Conservation (phyloP, 35 echinoderm and acorn worm species). For the Heliocidaris tuberculata region DNA sequence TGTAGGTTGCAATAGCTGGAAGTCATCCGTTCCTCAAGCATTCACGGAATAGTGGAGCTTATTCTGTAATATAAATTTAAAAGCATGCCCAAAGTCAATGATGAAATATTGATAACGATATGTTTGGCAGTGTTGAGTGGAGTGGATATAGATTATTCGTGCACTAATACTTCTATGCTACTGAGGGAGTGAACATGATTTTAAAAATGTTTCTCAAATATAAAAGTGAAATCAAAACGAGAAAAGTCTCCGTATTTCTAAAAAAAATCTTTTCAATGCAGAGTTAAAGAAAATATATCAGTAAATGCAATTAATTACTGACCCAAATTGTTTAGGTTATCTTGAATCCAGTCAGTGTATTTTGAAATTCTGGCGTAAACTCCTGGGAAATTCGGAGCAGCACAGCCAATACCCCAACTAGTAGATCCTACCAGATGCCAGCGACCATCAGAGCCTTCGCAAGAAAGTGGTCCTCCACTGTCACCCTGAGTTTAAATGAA, state of each 20-base stretch:
- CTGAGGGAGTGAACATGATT: not conserved
- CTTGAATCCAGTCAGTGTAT: not conserved
- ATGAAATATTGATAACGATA: too few relatives aligned
- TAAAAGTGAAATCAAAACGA: not conserved
- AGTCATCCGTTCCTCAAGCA: not conserved
- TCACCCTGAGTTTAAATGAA: constrained; percentile 56
- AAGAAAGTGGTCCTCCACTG: constrained; percentile 80
- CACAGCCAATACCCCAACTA: constrained; percentile 74
- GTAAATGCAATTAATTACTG: not conserved
- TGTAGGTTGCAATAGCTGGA: not conserved
- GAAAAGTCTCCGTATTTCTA: not conserved
- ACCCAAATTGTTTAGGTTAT: not conserved
- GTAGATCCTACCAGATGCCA: constrained; percentile 76
- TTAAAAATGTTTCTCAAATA: not conserved
- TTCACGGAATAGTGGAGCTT: not conserved
- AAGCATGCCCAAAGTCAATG: too few relatives aligned
- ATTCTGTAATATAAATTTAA: not conserved
- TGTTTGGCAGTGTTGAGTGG: too few relatives aligned
- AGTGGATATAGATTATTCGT: too few relatives aligned
- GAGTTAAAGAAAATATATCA: not conserved
- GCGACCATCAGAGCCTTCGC: constrained; percentile 47
- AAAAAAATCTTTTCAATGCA: not conserved
- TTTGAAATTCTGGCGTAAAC: constrained; percentile 72
- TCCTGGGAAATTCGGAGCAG: constrained; percentile 52
- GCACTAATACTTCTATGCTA: not conserved